Percentiles rank a stretch among this genome's conserved stretches.
Conservation (phyloP, 2,797 vertebrate species). For the Falco columbarius region DNA sequence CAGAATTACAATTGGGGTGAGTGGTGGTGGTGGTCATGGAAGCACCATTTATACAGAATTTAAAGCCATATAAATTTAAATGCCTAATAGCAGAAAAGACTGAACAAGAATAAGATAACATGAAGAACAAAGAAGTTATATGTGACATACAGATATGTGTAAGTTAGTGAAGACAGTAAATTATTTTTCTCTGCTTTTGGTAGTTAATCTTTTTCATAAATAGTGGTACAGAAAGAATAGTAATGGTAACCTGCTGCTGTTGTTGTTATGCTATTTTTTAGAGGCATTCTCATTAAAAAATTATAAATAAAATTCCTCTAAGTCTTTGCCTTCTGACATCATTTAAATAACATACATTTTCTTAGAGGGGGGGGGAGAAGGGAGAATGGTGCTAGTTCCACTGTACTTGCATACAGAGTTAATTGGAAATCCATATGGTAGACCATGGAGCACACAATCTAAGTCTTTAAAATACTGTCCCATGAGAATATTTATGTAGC, state of each 20-base stretch:
- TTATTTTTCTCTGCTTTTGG: background rate
- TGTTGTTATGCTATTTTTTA: background rate
- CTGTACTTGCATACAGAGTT: background rate
- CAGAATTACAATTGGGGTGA: background rate
- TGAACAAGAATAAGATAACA: background rate
- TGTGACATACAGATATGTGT: background rate
- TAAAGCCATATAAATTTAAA: background rate
- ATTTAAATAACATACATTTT: background rate
- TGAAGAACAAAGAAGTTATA: background rate
- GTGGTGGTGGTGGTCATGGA: no score
- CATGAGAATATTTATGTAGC: background rate
- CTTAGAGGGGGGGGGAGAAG: background rate
- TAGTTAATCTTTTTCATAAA: background rate
- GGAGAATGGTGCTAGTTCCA: background rate
- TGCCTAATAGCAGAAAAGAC: background rate
- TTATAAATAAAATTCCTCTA: background rate
- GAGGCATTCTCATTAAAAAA: background rate
- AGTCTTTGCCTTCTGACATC: background rate
- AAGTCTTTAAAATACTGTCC: background rate
- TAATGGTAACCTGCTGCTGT: background rate
- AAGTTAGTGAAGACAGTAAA: background rate
- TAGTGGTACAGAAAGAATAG: background rate
- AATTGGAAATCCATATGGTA: background rate
- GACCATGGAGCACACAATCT: background rate
- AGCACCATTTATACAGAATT: background rate